Base-by-base conservation (phyloP, 2,888 invertebrate species). In the Chironomus riparius region DNA sequence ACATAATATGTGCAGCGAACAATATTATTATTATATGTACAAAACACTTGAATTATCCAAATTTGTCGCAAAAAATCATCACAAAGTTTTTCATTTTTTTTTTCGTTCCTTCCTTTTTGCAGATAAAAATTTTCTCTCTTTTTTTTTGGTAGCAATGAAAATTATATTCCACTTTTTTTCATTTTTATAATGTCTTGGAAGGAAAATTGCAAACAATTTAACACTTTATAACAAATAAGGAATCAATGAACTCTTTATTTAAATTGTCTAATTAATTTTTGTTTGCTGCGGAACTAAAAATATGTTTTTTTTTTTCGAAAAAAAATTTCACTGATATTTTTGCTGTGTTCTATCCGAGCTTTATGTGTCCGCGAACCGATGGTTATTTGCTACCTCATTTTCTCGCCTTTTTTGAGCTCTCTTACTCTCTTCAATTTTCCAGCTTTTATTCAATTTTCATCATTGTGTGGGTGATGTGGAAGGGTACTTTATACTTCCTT, bases 261-360 rank as follows among this genome's bases (percentile, higher is more conserved):
- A 62, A 73, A 74, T 74, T 74, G 74, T 74, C 74, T 74, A 68
- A 74, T 74, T 68, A 74, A 74, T 68, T 74, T 68, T 74, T 62
- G 50, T 68, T 74, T 74, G 74, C 65, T 74, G 65, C 68, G 68
- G 68, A 74, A 74, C 74, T 74, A 74, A 74, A 74, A 74, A 74
- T 74, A 74, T 74, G 74, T 65, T 74, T 74, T 74, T 74, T n/a
- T 71, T 28, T 62, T 62, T 68, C 74, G 47, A 68, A 50, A 74
- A 74, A 62, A 74, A 68, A 68, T 74, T 74, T 74, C 62, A 68
- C 48, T 65, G 65, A 65, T 65, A 65, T 65, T 65, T 38, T 65
- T 65, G 74, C 62, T 74, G 47, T 72, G 72, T 68, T 74, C 68
- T 38, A 74, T 65, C 74, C 48, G 68, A 47, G 65, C 56, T 72